phyloP scores from a whole-genome alignment of 2,797 vertebrate genomes.

The Microctenopoma steveboyesi region DNA sequence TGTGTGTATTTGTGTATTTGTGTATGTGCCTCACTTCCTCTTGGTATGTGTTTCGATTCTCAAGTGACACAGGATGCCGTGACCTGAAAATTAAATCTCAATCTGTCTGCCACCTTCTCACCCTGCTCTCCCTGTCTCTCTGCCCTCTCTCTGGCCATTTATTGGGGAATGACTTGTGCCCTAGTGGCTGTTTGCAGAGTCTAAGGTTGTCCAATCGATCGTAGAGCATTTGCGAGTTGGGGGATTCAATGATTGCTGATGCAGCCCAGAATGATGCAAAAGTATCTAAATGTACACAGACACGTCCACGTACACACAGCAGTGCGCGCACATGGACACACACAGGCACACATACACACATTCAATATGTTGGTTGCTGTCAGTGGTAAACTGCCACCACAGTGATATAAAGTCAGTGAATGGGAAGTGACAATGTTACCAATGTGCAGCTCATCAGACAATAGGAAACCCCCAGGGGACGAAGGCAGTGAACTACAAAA shows the following conservation, averaged over 20 bases:
- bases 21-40: constrained; percentile 63
- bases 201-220: constrained; percentile 66
- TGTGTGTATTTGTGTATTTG: neutral
- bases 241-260: constrained; percentile 53
- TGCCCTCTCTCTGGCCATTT: constrained; percentile 60
- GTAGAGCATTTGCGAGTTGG: constrained; percentile 52
- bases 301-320: neutral
- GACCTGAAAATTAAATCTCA: constrained; percentile 82
- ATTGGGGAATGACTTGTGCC: constrained; percentile 70
- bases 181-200: constrained; percentile 76
- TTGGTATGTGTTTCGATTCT: constrained; percentile 74
- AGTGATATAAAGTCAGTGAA: constrained; percentile 68
- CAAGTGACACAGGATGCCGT: constrained; percentile 78
- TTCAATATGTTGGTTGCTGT: constrained; percentile 21
- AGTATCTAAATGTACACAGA: constrained; percentile 29
- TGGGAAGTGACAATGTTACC: constrained; percentile 72
- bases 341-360: neutral
- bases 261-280: constrained; percentile 49
- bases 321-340: neutral
- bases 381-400: constrained; percentile 44
- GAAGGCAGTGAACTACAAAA: constrained; percentile 60
- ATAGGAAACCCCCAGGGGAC: constrained; percentile 56
- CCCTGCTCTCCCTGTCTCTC: constrained; percentile 37
- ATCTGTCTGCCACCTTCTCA: constrained; percentile 77
- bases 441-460: constrained; percentile 70